Evolutionary conservation across 2,113 vertebrate genomes (phyloP).

Genomic region (Psammodynastes pulverulentus): DNA sequence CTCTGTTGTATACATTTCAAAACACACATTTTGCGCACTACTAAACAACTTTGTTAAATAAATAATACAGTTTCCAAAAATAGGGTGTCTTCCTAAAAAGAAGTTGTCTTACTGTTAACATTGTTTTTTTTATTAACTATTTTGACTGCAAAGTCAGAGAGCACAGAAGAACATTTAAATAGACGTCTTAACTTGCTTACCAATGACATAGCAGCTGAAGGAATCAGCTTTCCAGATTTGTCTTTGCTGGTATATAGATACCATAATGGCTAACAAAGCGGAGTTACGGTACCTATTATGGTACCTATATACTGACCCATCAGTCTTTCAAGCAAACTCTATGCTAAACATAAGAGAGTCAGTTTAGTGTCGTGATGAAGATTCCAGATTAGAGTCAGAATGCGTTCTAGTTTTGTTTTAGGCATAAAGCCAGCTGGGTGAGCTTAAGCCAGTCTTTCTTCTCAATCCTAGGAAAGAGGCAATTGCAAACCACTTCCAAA

Average conservation of each 20-base stretch:
- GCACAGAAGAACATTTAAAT: neutral
- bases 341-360: neutral
- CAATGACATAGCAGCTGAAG: neutral
- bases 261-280: neutral
- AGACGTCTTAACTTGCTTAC: neutral
- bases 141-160: neutral
- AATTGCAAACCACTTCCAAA: neutral
- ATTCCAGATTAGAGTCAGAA: neutral
- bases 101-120: constrained; percentile 34
- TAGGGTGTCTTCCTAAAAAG: neutral
- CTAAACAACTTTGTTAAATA: constrained; percentile 35
- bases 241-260: neutral
- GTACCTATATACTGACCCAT: neutral
- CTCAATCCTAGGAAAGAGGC: neutral
- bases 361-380: neutral
- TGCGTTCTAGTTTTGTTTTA: neutral
- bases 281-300: neutral
- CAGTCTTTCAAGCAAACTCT: neutral
- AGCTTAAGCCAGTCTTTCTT: neutral
- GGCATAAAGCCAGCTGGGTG: neutral
- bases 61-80: constrained; percentile 40
- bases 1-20: no score
- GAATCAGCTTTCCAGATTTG: neutral
- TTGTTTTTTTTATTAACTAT: constrained; percentile 24
- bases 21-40: constrained; percentile 29